These are phyloP conservation scores for Marronus borbonicus DNA, from an alignment of 2,888 invertebrate genomes.

Conservation along the genomic window DNA sequence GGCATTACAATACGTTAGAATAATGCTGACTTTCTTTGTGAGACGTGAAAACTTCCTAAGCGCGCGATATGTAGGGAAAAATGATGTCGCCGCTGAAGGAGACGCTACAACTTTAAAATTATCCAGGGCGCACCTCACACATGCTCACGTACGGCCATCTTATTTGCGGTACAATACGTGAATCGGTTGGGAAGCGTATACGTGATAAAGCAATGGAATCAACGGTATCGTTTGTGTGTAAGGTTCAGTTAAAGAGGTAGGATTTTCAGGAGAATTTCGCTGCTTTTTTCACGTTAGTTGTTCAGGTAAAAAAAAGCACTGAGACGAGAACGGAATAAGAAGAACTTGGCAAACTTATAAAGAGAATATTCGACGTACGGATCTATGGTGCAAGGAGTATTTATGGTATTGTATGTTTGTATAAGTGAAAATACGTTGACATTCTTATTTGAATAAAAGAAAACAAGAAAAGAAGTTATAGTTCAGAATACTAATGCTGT, in stretches of 20 bases:
- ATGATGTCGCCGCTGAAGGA: neutral
- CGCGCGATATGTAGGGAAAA: neutral
- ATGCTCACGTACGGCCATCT: neutral
- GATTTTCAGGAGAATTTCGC: neutral
- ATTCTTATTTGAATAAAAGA: no score
- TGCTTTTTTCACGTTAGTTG: no score
- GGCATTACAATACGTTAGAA: constrained; percentile 1
- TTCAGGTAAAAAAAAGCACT: no score
- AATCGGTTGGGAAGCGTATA: neutral
- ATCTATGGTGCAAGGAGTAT: no score
- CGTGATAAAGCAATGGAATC: neutral
- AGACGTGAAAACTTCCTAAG: neutral
- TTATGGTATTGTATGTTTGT: no score
- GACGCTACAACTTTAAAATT: neutral
- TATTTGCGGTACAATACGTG: no score
- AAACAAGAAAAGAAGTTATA: no score
- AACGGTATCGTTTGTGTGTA: neutral
- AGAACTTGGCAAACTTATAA: no score
- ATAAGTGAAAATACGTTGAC: no score
- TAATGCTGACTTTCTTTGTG: neutral
- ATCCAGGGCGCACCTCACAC: neutral
- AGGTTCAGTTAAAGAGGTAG: neutral
- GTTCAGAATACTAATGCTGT: no score
- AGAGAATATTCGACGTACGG: no score
- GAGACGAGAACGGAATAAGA: no score